Evolutionary conservation across 1,140 invertebrate genomes (phyloP).

Genomic region (Branchinecta lindahli): DNA sequence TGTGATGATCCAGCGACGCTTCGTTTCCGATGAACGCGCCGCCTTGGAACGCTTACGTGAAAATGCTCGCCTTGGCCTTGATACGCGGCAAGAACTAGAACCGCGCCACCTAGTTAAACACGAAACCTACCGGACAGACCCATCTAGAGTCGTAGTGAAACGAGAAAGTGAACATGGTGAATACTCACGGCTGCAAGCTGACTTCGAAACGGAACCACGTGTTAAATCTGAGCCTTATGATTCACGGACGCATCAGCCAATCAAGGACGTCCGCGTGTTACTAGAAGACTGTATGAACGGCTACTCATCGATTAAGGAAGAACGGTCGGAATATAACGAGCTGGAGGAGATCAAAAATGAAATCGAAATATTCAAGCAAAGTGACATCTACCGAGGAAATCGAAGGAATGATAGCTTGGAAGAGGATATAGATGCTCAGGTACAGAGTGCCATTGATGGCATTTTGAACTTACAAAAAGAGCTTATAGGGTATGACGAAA

Average conservation of each 20-base stretch:
- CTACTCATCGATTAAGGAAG: neutral
- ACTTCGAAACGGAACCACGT: neutral
- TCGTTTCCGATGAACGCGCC: conserved; percentile 47
- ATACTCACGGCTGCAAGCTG: neutral
- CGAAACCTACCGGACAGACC: neutral
- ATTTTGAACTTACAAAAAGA: conserved; percentile 48
- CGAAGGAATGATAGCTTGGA: conserved; percentile 29
- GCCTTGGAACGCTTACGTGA: conserved; percentile 39
- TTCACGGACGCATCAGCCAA: neutral
- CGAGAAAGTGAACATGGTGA: neutral
- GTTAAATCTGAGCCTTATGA: neutral
- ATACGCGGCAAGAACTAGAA: neutral
- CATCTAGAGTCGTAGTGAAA: too few relatives aligned
- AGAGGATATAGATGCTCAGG: conserved; percentile 52
- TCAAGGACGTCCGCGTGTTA: neutral
- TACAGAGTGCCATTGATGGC: conserved; percentile 58
- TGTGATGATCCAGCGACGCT: conserved; percentile 53
- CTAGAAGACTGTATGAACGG: neutral
- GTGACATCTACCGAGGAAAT: conserved; percentile 12
- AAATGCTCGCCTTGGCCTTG: conserved; percentile 26
- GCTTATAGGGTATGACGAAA: neutral
- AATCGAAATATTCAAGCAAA: neutral
- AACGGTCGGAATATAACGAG: neutral
- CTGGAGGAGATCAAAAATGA: neutral
- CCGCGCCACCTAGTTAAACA: neutral